phyloP scores from a whole-genome alignment of 1,140 invertebrate genomes.

The Sminthurinus signatus region DNA sequence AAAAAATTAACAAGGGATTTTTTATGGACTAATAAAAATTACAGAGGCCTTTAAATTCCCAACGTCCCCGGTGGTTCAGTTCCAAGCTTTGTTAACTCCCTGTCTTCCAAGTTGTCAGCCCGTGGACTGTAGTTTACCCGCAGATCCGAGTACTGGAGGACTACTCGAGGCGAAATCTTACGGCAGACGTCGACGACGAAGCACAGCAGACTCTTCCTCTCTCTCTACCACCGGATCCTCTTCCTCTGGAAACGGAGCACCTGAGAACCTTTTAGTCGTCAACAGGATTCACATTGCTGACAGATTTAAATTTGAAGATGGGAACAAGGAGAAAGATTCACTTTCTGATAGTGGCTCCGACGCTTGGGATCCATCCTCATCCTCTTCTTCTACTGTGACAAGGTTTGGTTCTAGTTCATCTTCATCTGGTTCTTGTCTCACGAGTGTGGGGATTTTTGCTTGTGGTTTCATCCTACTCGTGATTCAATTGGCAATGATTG shows the following conservation, averaged over 20 bases:
- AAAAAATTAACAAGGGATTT: too few species aligned
- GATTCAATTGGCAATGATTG: conserved; percentile 46
- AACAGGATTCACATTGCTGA: conserved; percentile 52
- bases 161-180: conserved; percentile 46
- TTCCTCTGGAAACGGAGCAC: conserved; percentile 1
- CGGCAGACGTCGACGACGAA: conserved; percentile 45
- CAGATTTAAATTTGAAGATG: conserved; percentile 47
- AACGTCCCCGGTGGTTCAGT: conserved; percentile 53
- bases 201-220: conserved; percentile 5
- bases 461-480: conserved; percentile 46
- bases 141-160: conserved; percentile 48
- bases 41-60: conserved; percentile 56
- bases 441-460: conserved; percentile 44
- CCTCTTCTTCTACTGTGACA: conserved; percentile 22
- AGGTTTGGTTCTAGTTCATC: background rate
- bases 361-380: background rate
- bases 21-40: too few species aligned
- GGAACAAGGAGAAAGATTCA: conserved; percentile 10
- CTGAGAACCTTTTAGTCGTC: conserved; percentile 49
- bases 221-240: conserved; percentile 10
- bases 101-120: conserved; percentile 52
- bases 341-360: background rate
- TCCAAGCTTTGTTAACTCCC: conserved; percentile 53
- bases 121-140: conserved; percentile 45
- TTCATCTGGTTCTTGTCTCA: conserved; percentile 40